Percentiles rank a stretch among this genome's conserved stretches.
These are phyloP conservation scores for Drosophila greeni DNA, from an alignment of 2,888 invertebrate species.

Conservation along the genomic window DNA sequence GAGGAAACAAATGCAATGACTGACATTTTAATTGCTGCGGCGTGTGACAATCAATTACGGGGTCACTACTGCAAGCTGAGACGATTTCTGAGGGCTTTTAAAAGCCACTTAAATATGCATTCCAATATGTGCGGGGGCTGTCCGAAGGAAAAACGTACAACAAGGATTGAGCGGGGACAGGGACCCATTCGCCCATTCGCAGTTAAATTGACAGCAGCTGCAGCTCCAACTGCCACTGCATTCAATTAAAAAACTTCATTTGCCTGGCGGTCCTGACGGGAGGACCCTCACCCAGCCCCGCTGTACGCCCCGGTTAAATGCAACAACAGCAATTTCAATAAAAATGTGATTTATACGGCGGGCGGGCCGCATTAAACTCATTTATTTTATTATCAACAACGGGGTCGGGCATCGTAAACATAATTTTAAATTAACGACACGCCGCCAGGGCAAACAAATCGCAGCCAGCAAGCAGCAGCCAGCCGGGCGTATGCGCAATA, in stretches of 20 bases:
- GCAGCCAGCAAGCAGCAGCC: conserved; percentile 40
- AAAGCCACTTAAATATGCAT: conserved; percentile 66
- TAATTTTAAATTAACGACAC: conserved; percentile 52
- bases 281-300: not conserved
- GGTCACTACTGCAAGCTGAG: conserved; percentile 53
- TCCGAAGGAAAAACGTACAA: conserved; percentile 2
- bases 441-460: conserved; percentile 50
- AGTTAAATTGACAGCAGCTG: conserved; percentile 62
- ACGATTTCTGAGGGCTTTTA: conserved; percentile 55
- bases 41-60: conserved; percentile 67
- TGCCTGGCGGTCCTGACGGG: conserved; percentile 19
- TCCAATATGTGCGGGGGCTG: conserved; percentile 14
- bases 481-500: conserved; percentile 47
- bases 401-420: conserved; percentile 47
- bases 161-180: conserved; percentile 9
- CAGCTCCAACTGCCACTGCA: conserved; percentile 61
- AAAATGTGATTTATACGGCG: conserved; percentile 45
- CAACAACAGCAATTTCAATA: conserved; percentile 49
- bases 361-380: conserved; percentile 44
- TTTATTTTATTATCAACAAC: conserved; percentile 50
- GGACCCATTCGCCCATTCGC: conserved; percentile 27
- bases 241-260: conserved; percentile 60
- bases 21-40: conserved; percentile 69
- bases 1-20: conserved; percentile 39
- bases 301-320: conserved; percentile 27